Evolutionary conservation across 2,797 vertebrate genomes (phyloP).

Genomic region (Meriones psammophilus): DNA sequence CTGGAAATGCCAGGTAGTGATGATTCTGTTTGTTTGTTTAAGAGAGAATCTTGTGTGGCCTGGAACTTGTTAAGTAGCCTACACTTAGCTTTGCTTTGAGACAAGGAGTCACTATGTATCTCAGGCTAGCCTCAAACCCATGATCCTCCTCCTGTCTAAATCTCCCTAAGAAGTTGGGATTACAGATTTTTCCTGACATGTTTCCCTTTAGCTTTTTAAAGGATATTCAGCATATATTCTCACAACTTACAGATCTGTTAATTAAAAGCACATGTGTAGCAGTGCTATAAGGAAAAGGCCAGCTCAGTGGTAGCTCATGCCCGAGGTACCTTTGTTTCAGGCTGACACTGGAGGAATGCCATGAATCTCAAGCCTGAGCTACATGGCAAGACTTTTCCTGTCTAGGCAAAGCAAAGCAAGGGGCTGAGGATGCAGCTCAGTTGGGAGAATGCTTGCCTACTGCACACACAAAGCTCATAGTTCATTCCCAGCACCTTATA

Average conservation of each 20-base stretch:
- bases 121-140: not conserved
- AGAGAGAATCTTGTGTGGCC: not conserved
- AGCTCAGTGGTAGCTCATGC: not conserved
- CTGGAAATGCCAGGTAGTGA: not conserved
- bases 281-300: not conserved
- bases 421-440: not conserved
- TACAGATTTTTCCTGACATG: not conserved
- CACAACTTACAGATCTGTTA: not conserved
- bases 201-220: not conserved
- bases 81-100: not conserved
- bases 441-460: not conserved
- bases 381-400: not conserved
- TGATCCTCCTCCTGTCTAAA: not conserved
- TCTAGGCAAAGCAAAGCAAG: not conserved
- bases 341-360: not conserved
- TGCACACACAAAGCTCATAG: not conserved
- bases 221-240: not conserved
- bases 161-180: not conserved
- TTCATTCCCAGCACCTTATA: not conserved
- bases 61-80: not conserved
- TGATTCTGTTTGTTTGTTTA: not conserved
- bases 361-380: not conserved
- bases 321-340: not conserved
- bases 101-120: not conserved
- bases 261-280: not conserved